A percentile compares a stretch with the other conserved stretches of the same genome.
Evolutionary conservation across 2,113 vertebrate species (phyloP).

Genomic region (Phalacrocorax aristotelis): DNA sequence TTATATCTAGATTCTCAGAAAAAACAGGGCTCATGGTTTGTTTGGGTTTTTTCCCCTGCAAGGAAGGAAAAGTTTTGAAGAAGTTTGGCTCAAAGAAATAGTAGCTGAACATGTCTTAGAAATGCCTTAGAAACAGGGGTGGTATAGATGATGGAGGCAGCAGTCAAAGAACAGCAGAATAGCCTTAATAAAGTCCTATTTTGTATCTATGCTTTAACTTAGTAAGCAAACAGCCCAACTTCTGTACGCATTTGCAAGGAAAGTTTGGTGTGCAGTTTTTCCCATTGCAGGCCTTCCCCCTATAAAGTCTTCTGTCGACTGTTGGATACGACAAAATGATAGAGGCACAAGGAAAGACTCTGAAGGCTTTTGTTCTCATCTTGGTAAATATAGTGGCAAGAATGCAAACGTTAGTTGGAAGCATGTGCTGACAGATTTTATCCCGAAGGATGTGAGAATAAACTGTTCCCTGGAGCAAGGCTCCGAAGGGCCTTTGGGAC

Average conservation of each 20-base stretch:
- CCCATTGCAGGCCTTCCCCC: not conserved
- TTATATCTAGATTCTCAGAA: not conserved
- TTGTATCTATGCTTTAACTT: not conserved
- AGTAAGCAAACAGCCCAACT: not conserved
- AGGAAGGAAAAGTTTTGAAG: not conserved
- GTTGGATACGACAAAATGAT: not conserved
- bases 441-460: not conserved
- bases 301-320: not conserved
- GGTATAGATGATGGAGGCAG: not conserved
- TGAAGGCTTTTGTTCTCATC: not conserved
- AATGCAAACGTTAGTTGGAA: not conserved
- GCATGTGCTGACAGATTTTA: not conserved
- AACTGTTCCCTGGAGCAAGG: not conserved
- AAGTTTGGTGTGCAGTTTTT: not conserved
- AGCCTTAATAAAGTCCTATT: not conserved
- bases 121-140: not conserved
- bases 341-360: not conserved
- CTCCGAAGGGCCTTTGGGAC: not conserved
- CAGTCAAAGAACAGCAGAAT: not conserved
- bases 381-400: not conserved
- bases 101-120: not conserved
- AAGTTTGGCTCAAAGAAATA: not conserved
- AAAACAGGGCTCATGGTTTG: not conserved
- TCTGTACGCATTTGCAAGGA: not conserved
- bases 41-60: not conserved